phyloP scores from a whole-genome alignment of 1,140 invertebrate species.

The Probaryconus sp. region DNA sequence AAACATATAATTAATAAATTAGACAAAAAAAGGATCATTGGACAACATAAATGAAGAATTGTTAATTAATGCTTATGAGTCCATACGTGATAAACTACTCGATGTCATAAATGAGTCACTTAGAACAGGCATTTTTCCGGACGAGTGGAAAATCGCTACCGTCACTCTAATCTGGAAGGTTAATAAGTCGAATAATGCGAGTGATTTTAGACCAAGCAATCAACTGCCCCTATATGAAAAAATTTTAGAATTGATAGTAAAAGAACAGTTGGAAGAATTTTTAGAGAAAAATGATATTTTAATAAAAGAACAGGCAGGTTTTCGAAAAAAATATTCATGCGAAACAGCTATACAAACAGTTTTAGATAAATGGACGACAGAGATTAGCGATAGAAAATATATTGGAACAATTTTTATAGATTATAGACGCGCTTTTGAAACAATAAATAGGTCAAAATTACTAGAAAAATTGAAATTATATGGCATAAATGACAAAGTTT shows the following conservation, averaged over 20 bases:
- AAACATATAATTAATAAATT: slow-evolving; percentile 4
- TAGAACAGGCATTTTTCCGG: slow-evolving; percentile 1
- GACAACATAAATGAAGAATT: slow-evolving; percentile 10
- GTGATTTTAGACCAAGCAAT: slow-evolving; percentile 33
- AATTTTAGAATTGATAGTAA: slow-evolving; percentile 35
- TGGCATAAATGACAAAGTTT: slow-evolving; percentile 2
- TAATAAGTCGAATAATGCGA: slow-evolving; percentile 19
- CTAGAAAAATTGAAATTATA: slow-evolving; percentile 20
- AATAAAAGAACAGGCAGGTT: slow-evolving; percentile 38
- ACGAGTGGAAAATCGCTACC: slow-evolving; percentile 13
- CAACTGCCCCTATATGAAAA: slow-evolving; percentile 34
- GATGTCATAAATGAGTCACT: slow-evolving; percentile 6
- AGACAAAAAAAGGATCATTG: slow-evolving; percentile 21
- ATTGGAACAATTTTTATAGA: slow-evolving; percentile 36
- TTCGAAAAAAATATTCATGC: slow-evolving; percentile 11
- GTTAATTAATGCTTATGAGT: slow-evolving; percentile 8
- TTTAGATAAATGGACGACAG: slow-evolving; percentile 19
- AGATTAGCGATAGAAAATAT: slow-evolving; percentile 23
- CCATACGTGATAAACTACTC: slow-evolving; percentile 8
- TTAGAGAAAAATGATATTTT: slow-evolving; percentile 32
- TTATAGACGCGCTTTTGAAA: slow-evolving; percentile 35
- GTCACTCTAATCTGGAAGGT: slow-evolving; percentile 21
- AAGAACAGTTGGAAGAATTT: slow-evolving; percentile 26
- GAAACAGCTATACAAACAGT: slow-evolving; percentile 25
- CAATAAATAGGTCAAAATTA: slow-evolving; percentile 18